Base-by-base conservation (phyloP, 2,888 invertebrate species). In the Drosophila peninsularis region DNA sequence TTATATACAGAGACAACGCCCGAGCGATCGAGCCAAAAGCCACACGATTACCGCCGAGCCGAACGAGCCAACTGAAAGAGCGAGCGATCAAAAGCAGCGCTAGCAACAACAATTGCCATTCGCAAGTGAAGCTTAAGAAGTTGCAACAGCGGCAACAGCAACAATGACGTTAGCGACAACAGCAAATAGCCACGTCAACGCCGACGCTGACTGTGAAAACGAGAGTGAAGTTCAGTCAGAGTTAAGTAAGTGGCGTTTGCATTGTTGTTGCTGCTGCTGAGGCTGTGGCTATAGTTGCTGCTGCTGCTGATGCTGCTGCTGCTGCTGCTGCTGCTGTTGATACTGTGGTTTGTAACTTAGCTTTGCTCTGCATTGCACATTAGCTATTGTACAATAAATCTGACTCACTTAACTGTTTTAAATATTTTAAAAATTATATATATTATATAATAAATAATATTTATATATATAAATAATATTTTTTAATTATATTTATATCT, bases 1-100 rank as follows among this genome's bases (percentile, higher is more conserved):
- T 90, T 92, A 92, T 92, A 92, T 91, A 91, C 90, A 86, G 62
- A 85, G 91, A 89, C 92, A 91, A 91, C 91, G 91, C 91, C 92
- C 92, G 92, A 90, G 42, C 71, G 63, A 42, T 50, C 57, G 42
- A 70, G 72, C 67, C 73, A 47, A 52, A 68, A 71, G 70, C 69
- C 73, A 73, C 76, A 76, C 71, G 71, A 68, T 72, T 63, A 55
- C 47, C n/a, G 27, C 27, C 36, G 42, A 42, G 62, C 62, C 60
- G 58, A 69, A 50, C 47, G 62, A 74, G 67, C 67, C 3, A 63
- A 64, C 41, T 34, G 66, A 75, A 74, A 75, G 74, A 79, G 71
- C 80, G 69, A 79, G 66, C 73, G 79, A 83, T 80, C 71, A 19
- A 6, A 70, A 56, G 54, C 57, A 21, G 3, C 7, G 62, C 17